phyloP scores from a whole-genome alignment of 1,140 invertebrate genomes.

The Magallana gigas region DNA sequence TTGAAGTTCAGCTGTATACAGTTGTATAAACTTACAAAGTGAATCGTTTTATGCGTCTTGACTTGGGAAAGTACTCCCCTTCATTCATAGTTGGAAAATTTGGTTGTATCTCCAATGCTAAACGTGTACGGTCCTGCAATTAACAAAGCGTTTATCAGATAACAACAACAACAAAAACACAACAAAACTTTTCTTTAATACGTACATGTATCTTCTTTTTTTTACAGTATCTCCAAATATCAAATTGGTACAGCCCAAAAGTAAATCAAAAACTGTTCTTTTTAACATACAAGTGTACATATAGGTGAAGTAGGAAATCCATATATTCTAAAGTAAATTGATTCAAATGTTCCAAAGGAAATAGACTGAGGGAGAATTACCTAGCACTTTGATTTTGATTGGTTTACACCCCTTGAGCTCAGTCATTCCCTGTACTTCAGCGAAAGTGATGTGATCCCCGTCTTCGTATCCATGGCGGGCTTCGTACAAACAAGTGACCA shows the following conservation, averaged over 20 bases:
- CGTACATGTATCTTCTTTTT: too few species aligned
- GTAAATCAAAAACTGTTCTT: too few species aligned
- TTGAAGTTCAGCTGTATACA: too few species aligned
- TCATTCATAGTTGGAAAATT: conserved; percentile 81
- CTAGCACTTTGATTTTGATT: conserved; percentile 89
- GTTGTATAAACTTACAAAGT: conserved; percentile 83
- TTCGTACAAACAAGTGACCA: conserved; percentile 81
- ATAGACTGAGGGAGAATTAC: conserved; percentile 66
- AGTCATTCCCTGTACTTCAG: conserved; percentile 95
- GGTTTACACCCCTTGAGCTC: conserved; percentile 96
- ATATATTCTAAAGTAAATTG: too few species aligned
- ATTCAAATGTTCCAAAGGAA: too few species aligned
- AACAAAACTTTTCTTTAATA: too few species aligned
- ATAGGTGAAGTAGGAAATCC: too few species aligned
- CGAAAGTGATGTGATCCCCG: conserved; percentile 97
- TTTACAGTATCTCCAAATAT: too few species aligned
- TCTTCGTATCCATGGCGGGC: conserved; percentile 85
- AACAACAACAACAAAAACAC: too few species aligned
- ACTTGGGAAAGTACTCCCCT: conserved; percentile 97
- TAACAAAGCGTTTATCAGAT: background rate
- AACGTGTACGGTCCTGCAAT: conserved; percentile 96
- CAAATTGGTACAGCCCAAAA: too few species aligned
- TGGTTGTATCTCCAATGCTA: conserved; percentile 95
- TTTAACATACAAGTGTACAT: too few species aligned
- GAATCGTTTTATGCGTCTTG: conserved; percentile 94